Base-by-base conservation (phyloP, 2,113 vertebrate genomes). In the Mormyrus iriodes region DNA sequence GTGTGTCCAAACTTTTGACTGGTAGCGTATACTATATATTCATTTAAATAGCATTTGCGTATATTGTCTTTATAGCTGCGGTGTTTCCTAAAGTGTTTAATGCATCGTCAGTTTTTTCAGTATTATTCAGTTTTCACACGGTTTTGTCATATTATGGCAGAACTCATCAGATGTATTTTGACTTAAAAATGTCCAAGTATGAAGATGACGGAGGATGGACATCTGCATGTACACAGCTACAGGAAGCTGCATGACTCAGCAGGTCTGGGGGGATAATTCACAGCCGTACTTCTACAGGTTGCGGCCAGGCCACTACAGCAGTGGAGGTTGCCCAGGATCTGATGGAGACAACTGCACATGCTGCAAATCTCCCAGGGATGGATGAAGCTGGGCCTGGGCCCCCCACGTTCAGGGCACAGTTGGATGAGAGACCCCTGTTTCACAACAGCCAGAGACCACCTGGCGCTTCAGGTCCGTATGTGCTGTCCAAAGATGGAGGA, bases 341-440 rank as follows among this genome's bases (percentile, higher is more conserved):
- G 85, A 49, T 35, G 82, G 53, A 84, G 86, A 35, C 24, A 85
- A 27, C 46, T 19, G 24, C 46, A 1, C 73, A 42, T 79, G 73
- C 73, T 42, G 35, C 73, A 42, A 13, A 42, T 42, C 73, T 79
- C 44, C 44, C 82, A 48, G 12, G 82, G 8, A 48, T 91, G 5
- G 69, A 91, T 31, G 91, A 88, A 21, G 8, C 55, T 1, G 8
- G 17, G 10, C 31, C 53, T 21, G 85, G 31, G 31, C 24, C 55
- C 35, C n/a, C 52, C 35, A n/a, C 35, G 2, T 65, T 87, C 86
- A 15, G 90, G 88, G 61, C 35, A 69, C 85, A 73, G 65, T 82
- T 89, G 51, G 91, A 94, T 90, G 98, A 99, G 93, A 99, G 97
- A 86, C 98, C 98, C 0, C 90, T 95, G 91, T 99, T 99, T 92